These are phyloP conservation scores for Kryptolebias marmoratus DNA, from an alignment of 2,113 vertebrate genomes.

Conservation along the genomic window DNA sequence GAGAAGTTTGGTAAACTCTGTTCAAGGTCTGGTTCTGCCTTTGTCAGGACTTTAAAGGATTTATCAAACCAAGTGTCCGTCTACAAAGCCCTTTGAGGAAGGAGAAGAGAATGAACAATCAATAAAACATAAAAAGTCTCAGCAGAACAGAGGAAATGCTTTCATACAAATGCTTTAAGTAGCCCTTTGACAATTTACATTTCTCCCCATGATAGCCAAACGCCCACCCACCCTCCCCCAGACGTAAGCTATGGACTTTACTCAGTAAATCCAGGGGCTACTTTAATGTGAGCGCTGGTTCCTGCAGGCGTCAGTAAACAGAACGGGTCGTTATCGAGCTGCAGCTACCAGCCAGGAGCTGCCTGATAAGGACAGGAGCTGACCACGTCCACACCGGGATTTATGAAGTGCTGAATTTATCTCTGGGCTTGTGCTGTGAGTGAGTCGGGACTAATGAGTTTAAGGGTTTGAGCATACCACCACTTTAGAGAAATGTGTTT, in stretches of 20 bases:
- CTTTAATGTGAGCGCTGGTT: constrained; percentile 66
- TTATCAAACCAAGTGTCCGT: not conserved
- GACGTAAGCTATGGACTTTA: constrained; percentile 53
- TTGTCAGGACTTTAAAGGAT: not conserved
- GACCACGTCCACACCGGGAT: constrained; percentile 32
- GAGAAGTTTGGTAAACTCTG: too few relatives aligned
- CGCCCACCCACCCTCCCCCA: not conserved
- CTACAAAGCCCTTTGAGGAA: not conserved
- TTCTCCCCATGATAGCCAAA: constrained; percentile 32
- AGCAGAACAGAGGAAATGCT: constrained; percentile 1
- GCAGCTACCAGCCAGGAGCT: constrained; percentile 58
- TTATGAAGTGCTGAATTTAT: constrained; percentile 63
- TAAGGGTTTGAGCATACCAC: constrained; percentile 3
- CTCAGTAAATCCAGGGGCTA: constrained; percentile 50
- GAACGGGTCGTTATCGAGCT: constrained; percentile 58
- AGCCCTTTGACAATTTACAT: constrained; percentile 36
- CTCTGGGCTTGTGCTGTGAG: constrained; percentile 45
- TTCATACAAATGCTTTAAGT: constrained; percentile 9
- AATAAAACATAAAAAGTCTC: not conserved
- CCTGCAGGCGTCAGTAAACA: constrained; percentile 77
- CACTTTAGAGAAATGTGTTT: not conserved
- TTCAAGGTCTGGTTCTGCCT: not conserved
- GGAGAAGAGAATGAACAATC: not conserved
- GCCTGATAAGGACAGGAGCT: constrained; percentile 55
- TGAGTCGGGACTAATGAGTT: constrained; percentile 60